Conservation (phyloP, 2,113 vertebrate species). For the Chitala chitala region DNA sequence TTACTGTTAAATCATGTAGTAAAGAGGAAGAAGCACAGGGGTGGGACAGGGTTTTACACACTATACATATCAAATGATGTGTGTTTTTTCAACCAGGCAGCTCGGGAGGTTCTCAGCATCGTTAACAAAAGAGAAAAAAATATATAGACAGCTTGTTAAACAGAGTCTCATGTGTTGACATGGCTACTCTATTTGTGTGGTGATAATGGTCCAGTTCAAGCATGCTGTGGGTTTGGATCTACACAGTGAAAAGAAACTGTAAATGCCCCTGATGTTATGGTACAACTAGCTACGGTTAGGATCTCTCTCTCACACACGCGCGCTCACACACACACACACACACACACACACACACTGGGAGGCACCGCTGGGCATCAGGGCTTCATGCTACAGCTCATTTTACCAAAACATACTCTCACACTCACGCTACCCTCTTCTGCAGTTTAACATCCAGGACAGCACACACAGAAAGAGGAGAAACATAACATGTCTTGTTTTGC, state of each 20-base stretch:
- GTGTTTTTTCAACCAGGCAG: neutral
- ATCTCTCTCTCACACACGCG: conserved; percentile 23
- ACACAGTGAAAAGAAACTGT: neutral
- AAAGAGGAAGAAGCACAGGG: neutral
- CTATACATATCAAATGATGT: neutral
- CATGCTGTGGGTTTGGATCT: neutral
- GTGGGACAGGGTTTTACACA: conserved; percentile 5
- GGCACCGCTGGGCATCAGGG: neutral
- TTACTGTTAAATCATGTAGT: neutral
- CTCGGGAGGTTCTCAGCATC: neutral
- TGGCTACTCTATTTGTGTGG: too few species aligned
- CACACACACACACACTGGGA: conserved; percentile 32
- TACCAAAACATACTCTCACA: neutral
- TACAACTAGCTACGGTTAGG: neutral
- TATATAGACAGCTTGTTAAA: neutral
- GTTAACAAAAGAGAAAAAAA: neutral
- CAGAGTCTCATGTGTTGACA: neutral
- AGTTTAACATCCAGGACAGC: neutral
- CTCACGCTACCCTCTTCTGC: neutral
- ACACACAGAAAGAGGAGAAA: neutral
- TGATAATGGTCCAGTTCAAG: neutral
- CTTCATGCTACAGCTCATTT: neutral
- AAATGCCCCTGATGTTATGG: neutral
- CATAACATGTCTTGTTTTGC: neutral
- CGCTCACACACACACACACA: conserved; percentile 27